Evolutionary conservation across 2,797 vertebrate genomes (phyloP).

Genomic region (Melopsittacus undulatus): DNA sequence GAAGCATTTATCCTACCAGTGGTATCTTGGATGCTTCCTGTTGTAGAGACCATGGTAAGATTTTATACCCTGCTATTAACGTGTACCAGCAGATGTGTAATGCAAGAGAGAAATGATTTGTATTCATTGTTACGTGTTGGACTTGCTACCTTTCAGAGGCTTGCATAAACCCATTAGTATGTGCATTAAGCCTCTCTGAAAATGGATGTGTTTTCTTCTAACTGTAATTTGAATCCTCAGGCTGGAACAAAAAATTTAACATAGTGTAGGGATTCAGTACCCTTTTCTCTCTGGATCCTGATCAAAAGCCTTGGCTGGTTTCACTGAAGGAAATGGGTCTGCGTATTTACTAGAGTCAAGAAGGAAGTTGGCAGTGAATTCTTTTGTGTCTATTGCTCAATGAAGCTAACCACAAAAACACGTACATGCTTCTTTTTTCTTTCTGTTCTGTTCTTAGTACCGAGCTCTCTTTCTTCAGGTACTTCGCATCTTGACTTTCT

Average conservation of each 20-base stretch:
- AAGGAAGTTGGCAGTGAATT: conserved; percentile 1
- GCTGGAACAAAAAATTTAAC: background rate
- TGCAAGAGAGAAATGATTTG: background rate
- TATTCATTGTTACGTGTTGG: background rate
- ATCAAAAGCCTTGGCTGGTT: background rate
- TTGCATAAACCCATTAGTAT: background rate
- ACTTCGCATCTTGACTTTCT: background rate
- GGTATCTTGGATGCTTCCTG: background rate
- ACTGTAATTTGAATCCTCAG: background rate
- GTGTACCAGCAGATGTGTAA: background rate
- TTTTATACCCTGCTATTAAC: background rate
- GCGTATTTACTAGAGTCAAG: background rate
- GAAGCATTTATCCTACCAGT: background rate
- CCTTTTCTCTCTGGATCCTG: background rate
- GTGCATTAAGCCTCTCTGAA: background rate
- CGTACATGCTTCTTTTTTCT: background rate
- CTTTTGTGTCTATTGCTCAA: background rate
- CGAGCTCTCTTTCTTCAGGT: background rate
- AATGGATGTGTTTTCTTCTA: background rate
- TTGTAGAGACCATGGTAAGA: background rate
- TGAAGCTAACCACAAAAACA: conserved; percentile 20
- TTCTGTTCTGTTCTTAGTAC: background rate
- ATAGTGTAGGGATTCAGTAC: background rate
- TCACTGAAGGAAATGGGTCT: background rate
- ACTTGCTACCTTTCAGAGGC: background rate